Evolutionary conservation across 2,797 vertebrate genomes (phyloP).

Genomic region (Microctenopoma lineatum): DNA sequence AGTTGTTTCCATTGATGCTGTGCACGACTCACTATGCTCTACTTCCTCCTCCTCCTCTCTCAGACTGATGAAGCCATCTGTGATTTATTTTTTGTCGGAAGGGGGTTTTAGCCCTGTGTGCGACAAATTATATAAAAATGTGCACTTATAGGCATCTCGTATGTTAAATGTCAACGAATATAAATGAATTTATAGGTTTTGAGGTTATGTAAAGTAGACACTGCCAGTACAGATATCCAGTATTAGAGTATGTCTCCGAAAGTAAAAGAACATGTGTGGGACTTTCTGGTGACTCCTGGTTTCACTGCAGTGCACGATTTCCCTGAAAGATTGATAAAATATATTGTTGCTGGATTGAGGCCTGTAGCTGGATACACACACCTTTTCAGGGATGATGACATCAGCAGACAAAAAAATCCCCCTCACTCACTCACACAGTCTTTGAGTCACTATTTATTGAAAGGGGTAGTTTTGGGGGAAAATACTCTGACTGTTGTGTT

Average conservation of each 20-base stretch:
- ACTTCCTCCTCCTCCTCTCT: slow-evolving; percentile 44
- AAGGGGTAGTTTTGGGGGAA: background rate
- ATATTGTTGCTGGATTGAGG: slow-evolving; percentile 4
- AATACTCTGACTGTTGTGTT: background rate
- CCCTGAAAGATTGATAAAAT: background rate
- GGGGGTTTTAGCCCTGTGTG: background rate
- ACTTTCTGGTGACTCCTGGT: background rate
- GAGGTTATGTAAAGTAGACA: background rate
- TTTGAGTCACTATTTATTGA: background rate
- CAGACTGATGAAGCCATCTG: slow-evolving; percentile 65
- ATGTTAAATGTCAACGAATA: slow-evolving; percentile 5
- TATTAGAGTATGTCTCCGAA: background rate
- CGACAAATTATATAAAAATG: slow-evolving; percentile 21
- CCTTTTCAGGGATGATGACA: slow-evolving; percentile 25
- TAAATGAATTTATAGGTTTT: background rate
- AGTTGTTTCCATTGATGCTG: slow-evolving; percentile 45
- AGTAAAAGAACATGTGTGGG: slow-evolving; percentile 11
- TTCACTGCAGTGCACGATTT: background rate
- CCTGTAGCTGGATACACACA: background rate
- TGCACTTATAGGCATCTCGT: background rate
- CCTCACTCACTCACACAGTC: background rate
- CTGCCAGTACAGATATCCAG: background rate
- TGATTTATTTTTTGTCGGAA: slow-evolving; percentile 33
- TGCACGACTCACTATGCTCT: slow-evolving; percentile 38
- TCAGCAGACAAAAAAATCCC: slow-evolving; percentile 14